These are phyloP conservation scores for Masticophis lateralis DNA, from an alignment of 2,797 vertebrate species.

Conservation along the genomic window DNA sequence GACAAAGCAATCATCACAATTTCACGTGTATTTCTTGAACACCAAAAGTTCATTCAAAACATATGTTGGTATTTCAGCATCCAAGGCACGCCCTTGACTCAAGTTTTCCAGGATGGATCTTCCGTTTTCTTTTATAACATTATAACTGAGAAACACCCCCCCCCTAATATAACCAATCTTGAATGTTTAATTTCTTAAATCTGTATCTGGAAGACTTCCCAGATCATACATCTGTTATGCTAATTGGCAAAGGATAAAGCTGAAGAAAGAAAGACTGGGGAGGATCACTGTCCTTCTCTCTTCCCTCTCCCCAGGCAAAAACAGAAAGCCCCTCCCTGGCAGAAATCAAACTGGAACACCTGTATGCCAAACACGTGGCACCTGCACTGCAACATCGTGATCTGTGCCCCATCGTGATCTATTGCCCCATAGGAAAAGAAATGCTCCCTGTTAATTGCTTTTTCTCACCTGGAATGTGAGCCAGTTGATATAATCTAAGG, in stretches of 20 bases:
- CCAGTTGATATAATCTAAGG: conserved; percentile 3
- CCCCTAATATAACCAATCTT: conserved; percentile 34
- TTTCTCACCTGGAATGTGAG: background rate
- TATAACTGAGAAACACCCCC: conserved; percentile 6
- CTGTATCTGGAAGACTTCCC: conserved; percentile 65
- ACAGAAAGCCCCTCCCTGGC: background rate
- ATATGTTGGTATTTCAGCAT: conserved; percentile 15
- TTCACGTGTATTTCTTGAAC: background rate
- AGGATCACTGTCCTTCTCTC: conserved; percentile 35
- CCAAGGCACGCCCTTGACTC: background rate
- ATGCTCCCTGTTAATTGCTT: conserved; percentile 18
- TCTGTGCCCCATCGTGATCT: background rate
- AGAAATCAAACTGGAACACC: conserved; percentile 38
- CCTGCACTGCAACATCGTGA: background rate
- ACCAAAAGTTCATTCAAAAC: conserved; percentile 15
- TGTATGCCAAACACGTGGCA: conserved; percentile 19
- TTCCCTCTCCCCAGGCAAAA: conserved; percentile 21
- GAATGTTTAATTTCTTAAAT: conserved; percentile 63
- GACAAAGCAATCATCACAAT: background rate
- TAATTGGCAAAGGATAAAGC: conserved; percentile 63
- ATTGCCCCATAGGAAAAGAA: background rate
- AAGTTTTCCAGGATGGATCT: conserved; percentile 30
- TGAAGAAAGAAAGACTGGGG: conserved; percentile 40
- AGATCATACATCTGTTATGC: conserved; percentile 66
- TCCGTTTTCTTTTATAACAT: conserved; percentile 15